Base-by-base conservation (phyloP, 2,797 vertebrate species). In the Melanotaenia pygmaea region DNA sequence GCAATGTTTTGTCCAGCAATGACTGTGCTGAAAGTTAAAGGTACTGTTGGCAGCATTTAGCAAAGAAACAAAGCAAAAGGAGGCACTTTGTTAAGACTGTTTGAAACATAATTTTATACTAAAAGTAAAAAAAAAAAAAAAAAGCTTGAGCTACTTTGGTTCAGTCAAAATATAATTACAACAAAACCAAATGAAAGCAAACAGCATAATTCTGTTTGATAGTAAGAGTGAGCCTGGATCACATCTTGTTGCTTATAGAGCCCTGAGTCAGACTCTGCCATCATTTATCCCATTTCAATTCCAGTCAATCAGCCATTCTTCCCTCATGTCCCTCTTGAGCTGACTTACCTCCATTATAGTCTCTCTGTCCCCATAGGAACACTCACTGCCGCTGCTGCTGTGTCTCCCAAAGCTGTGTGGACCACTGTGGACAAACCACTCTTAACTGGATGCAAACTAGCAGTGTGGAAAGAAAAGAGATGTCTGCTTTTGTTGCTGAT, bases 281-380 rank as follows among this genome's bases (percentile, higher is more conserved):
- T 67, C 56, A 76, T 76, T 80, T 80, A 40, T 64, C 65, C 67
- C 61, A 64, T 76, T 74, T 83, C 76, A 83, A 76, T 67, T 76
- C 66, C 62, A 77, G 43, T 83, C 77, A 79, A 82, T 80, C 72
- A 74, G 50, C 54, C 73, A 50, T 43, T 57, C 59, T 69, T 67
- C 51, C 56, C 75, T 70, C 57, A 72, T 76, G 75, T 79, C 40
- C 38, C 47, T 43, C 65, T 78, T 60, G 57, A 75, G 66, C 67
- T 84, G 72, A 86, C 92, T 89, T 91, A 93, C 92, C 93, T 93
- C 84, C 81, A 80, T 87, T 80, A 76, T 43, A 32, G 64, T 70
- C 64, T 70, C 61, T 66, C 64, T 79, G 69, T 53, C 70, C 66
- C 65, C 66, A 72, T 62, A 40, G 80, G 77, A 80, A 65, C 80